Conservation (phyloP, 2,888 invertebrate genomes). For the Aphelenchoides bicaudatus region DNA sequence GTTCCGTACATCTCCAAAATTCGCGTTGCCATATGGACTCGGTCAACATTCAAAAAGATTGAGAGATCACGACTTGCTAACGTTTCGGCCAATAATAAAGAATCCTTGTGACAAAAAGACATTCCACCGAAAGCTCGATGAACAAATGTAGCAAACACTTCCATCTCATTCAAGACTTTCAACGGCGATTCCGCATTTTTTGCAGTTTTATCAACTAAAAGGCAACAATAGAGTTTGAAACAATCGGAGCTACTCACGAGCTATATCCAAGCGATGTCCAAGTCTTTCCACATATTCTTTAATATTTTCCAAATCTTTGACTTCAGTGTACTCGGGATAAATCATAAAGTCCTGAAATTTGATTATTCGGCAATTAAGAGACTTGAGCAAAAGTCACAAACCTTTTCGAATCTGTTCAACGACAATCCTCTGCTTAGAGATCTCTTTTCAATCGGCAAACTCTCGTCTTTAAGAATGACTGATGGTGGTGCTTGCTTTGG, state of each 20-base stretch:
- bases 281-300: slow-evolving; percentile 42
- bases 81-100: slow-evolving; percentile 46
- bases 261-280: slow-evolving; percentile 26
- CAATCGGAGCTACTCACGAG: slow-evolving; percentile 28
- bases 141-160: slow-evolving; percentile 38
- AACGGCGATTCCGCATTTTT: background rate
- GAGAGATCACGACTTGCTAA: slow-evolving; percentile 29
- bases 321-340: slow-evolving; percentile 56
- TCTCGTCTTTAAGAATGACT: slow-evolving; percentile 17
- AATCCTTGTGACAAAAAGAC: slow-evolving; percentile 51
- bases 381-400: slow-evolving; percentile 23
- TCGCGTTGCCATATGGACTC: slow-evolving; percentile 11
- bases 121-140: slow-evolving; percentile 52
- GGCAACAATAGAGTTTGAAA: background rate
- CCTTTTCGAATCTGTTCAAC: slow-evolving; percentile 58
- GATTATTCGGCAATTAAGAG: background rate
- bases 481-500: background rate
- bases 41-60: slow-evolving; percentile 11
- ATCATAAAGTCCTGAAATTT: slow-evolving; percentile 58
- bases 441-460: slow-evolving; percentile 47
- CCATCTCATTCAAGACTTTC: slow-evolving; percentile 38
- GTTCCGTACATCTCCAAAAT: slow-evolving; percentile 14
- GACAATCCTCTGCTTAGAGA: slow-evolving; percentile 52
- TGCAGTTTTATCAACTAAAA: background rate
- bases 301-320: slow-evolving; percentile 52